These are phyloP conservation scores for Yponomeuta sedellus DNA, from an alignment of 2,888 invertebrate genomes.

Conservation along the genomic window DNA sequence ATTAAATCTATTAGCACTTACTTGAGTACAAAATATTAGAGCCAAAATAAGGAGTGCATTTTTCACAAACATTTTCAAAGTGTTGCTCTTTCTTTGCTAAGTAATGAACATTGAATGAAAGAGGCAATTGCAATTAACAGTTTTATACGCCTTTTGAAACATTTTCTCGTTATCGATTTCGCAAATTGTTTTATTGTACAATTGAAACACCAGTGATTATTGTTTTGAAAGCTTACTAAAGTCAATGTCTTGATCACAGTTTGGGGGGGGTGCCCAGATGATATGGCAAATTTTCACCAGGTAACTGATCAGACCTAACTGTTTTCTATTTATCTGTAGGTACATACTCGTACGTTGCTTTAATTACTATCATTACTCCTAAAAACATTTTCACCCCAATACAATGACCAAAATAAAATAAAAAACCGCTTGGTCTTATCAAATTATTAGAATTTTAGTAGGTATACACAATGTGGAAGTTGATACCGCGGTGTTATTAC, in stretches of 20 bases:
- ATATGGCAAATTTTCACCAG: too few relatives aligned
- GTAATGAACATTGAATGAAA: neutral
- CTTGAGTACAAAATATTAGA: neutral
- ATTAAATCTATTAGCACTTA: neutral
- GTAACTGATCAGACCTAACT: too few relatives aligned
- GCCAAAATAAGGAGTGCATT: neutral
- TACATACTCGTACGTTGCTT: too few relatives aligned
- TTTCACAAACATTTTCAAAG: neutral
- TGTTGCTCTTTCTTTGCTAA: neutral
- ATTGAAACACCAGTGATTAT: neutral
- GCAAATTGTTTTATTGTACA: neutral
- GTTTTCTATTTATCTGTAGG: too few relatives aligned
- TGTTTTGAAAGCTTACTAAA: neutral
- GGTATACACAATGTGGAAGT: too few relatives aligned
- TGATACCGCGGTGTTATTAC: too few relatives aligned
- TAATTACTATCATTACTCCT: too few relatives aligned
- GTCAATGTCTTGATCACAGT: neutral
- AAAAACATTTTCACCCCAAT: too few relatives aligned
- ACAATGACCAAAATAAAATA: too few relatives aligned
- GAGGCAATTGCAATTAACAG: neutral
- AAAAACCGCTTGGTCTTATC: too few relatives aligned
- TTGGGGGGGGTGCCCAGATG: too few relatives aligned
- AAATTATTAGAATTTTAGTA: too few relatives aligned
- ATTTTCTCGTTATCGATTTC: neutral
- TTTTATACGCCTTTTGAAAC: neutral